These are phyloP conservation scores for Zoanthus gigantus DNA, from an alignment of 92 coral and sea anemone genomes.

Conservation along the genomic window DNA sequence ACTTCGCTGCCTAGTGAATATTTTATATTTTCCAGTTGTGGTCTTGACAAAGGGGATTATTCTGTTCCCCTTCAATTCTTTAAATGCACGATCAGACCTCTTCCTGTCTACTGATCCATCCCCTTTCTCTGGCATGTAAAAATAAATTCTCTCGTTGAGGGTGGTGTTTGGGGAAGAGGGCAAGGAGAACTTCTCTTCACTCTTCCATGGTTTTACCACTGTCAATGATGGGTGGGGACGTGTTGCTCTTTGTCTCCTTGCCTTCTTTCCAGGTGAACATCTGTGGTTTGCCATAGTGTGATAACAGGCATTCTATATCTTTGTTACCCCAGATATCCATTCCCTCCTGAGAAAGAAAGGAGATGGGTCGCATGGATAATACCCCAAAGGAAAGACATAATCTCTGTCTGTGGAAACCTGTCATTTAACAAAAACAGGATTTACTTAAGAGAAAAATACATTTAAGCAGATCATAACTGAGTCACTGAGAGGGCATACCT, in stretches of 20 bases:
- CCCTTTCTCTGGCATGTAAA: background rate
- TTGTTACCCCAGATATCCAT: too few species aligned
- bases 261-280: background rate
- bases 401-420: too few species aligned
- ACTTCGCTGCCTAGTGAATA: background rate
- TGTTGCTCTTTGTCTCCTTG: background rate
- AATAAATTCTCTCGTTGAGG: background rate
- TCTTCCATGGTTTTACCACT: background rate
- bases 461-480: too few species aligned
- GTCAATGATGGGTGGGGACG: background rate
- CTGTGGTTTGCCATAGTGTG: background rate
- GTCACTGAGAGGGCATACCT: too few species aligned
- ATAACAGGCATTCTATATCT: too few species aligned
- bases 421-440: too few species aligned
- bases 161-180: too few species aligned
- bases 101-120: background rate
- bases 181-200: background rate
- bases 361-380: too few species aligned
- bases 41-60: background rate
- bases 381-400: too few species aligned
- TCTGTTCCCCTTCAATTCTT: background rate
- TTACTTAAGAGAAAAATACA: too few species aligned
- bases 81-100: background rate
- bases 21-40: background rate
- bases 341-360: too few species aligned